A percentile compares a stretch with the other conserved stretches of the same genome.
Conservation (phyloP, 2,888 invertebrate genomes). For the Leucoma salicis region DNA sequence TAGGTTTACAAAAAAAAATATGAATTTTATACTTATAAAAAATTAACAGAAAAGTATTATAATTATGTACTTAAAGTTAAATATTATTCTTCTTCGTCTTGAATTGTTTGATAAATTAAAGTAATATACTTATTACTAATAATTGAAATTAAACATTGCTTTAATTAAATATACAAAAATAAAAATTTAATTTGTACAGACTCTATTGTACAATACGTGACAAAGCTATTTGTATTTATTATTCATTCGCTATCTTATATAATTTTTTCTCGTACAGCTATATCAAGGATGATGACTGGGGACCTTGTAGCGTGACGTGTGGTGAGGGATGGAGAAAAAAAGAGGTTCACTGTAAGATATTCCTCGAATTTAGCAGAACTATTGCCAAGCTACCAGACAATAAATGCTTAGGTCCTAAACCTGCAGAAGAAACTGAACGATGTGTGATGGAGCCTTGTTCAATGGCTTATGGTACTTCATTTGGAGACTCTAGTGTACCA, state of each 20-base stretch:
- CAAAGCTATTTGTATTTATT: background rate
- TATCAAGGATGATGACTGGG: constrained; percentile 94
- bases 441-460: constrained; percentile 91
- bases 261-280: constrained; percentile 83
- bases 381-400: constrained; percentile 93
- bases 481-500: constrained; percentile 72
- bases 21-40: no score
- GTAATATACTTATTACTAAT: no score
- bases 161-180: no score
- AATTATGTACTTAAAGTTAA: no score
- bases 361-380: constrained; percentile 94
- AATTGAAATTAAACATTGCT: no score
- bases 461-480: constrained; percentile 82
- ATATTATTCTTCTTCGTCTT: no score
- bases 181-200: constrained; percentile 1
- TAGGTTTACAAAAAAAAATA: no score
- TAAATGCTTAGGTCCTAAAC: constrained; percentile 93
- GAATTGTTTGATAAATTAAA: no score
- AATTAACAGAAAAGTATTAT: no score
- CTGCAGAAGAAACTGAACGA: constrained; percentile 89
- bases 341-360: constrained; percentile 96
- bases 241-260: background rate
- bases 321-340: constrained; percentile 94
- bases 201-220: constrained; percentile 6
- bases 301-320: constrained; percentile 94